Evolutionary conservation across 2,797 vertebrate genomes (phyloP).

Genomic region (Thunnus albacares): DNA sequence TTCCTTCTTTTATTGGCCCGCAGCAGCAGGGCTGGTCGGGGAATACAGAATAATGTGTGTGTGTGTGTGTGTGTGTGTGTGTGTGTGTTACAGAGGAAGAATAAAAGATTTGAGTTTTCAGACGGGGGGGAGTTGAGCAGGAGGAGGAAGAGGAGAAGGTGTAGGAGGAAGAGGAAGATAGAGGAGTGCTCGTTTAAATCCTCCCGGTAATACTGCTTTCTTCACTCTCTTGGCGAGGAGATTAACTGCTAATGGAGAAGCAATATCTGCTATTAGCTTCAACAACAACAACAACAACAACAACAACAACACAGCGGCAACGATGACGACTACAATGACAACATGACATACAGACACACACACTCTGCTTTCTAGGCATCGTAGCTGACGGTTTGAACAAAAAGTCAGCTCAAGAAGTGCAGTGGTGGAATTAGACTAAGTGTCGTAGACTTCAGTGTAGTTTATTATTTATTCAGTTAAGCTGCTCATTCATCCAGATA

Average conservation of each 20-base stretch:
- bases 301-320: not conserved
- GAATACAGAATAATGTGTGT: conserved; percentile 32
- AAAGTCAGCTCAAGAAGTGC: not conserved
- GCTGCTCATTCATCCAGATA: not conserved
- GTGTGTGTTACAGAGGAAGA: conserved; percentile 23
- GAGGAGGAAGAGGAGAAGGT: conserved; percentile 16
- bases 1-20: conserved; percentile 63
- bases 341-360: not conserved
- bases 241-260: conserved; percentile 70
- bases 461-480: not conserved
- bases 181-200: conserved; percentile 60
- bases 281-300: conserved; percentile 35
- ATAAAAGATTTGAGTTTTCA: conserved; percentile 45
- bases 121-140: conserved; percentile 34
- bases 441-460: not conserved
- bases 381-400: not conserved
- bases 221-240: conserved; percentile 58
- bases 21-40: conserved; percentile 27
- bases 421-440: not conserved
- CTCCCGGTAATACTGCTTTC: conserved; percentile 67
- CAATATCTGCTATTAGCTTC: conserved; percentile 53
- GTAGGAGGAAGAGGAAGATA: conserved; percentile 40
- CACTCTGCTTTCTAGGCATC: not conserved
- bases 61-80: conserved; percentile 6
- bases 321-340: not conserved